Conservation (phyloP, 2,113 vertebrate genomes). For the Lophius piscatorius region DNA sequence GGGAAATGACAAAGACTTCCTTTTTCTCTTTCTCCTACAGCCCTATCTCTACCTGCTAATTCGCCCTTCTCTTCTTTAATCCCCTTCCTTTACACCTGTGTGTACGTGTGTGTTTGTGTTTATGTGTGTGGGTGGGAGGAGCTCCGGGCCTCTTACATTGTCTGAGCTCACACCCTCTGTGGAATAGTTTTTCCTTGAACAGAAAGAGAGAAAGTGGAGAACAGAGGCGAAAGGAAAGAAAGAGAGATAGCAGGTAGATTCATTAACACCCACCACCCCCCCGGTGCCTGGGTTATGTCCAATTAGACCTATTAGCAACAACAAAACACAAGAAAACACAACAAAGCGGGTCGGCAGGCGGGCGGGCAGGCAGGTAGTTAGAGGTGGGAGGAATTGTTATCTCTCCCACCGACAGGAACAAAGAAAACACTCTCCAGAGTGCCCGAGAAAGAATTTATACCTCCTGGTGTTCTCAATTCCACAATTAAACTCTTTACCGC, state of each 20-base stretch:
- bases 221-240: conserved; percentile 38
- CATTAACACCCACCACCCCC: conserved; percentile 41
- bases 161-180: conserved; percentile 41
- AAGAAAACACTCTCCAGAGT: conserved; percentile 75
- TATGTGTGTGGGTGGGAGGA: conserved; percentile 13
- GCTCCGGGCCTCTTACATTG: conserved; percentile 13
- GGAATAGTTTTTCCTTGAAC: conserved; percentile 60
- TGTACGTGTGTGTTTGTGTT: background rate
- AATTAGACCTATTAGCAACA: conserved; percentile 83
- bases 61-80: background rate
- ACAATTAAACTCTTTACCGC: conserved; percentile 75
- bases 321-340: conserved; percentile 81
- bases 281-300: conserved; percentile 68
- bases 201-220: conserved; percentile 34
- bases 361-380: conserved; percentile 77
- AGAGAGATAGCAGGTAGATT: conserved; percentile 49
- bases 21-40: conserved; percentile 15
- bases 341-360: conserved; percentile 65
- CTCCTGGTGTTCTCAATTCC: conserved; percentile 71
- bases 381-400: conserved; percentile 80
- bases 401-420: conserved; percentile 69
- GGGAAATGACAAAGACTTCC: conserved; percentile 44
- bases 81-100: background rate
- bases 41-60: background rate
- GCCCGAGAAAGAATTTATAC: conserved; percentile 63